Evolutionary conservation across 2,888 invertebrate species (phyloP).

Genomic region (Gandaritis pyraliata): DNA sequence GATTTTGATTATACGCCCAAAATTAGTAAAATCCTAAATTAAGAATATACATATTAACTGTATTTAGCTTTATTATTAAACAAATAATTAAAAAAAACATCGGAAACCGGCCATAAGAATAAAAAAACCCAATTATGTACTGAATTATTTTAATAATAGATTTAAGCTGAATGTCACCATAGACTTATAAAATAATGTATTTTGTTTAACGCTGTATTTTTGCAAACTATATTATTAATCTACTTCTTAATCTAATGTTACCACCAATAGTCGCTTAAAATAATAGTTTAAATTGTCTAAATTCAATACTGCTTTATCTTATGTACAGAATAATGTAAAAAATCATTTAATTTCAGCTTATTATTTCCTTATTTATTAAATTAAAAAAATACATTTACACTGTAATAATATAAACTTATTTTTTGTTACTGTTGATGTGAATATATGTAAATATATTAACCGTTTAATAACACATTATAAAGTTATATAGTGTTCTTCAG

Average conservation of each 20-base stretch:
- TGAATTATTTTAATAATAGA: constrained; percentile 61
- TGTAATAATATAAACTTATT: constrained; percentile 5
- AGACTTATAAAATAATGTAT: constrained; percentile 10
- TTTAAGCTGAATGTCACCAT: constrained; percentile 53
- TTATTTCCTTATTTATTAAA: too few relatives aligned
- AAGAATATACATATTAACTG: constrained; percentile 65
- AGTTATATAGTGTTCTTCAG: constrained; percentile 26
- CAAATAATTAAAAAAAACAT: constrained; percentile 53
- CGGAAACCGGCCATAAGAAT: constrained; percentile 78
- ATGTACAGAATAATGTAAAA: too few relatives aligned
- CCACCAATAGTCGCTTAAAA: too few relatives aligned
- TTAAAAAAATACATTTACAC: too few relatives aligned
- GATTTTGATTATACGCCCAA: constrained; percentile 25
- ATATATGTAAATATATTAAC: constrained; percentile 38
- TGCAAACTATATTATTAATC: constrained; percentile 55
- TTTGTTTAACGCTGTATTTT: constrained; percentile 65
- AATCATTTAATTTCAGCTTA: too few relatives aligned
- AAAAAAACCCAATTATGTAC: constrained; percentile 61
- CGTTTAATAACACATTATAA: constrained; percentile 8
- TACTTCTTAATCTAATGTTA: too few relatives aligned
- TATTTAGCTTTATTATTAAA: constrained; percentile 63
- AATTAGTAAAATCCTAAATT: constrained; percentile 31
- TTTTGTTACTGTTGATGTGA: constrained; percentile 31
- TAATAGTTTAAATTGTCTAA: too few relatives aligned
- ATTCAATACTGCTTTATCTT: too few relatives aligned